Evolutionary conservation across 2,113 vertebrate genomes (phyloP).

Genomic region (Thunnus thynnus): DNA sequence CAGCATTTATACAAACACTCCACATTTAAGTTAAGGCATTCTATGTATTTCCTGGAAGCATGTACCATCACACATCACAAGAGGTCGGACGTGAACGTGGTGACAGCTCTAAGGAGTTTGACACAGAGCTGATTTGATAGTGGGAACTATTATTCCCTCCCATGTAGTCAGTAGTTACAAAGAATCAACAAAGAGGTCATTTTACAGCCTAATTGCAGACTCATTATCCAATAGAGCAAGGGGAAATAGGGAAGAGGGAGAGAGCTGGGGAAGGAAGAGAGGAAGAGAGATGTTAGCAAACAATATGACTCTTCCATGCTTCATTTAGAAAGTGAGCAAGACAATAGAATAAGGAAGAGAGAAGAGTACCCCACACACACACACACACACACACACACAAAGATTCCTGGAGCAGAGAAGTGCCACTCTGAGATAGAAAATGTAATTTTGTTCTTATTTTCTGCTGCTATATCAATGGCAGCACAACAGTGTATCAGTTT

Average conservation of each 20-base stretch:
- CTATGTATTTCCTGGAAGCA: not conserved
- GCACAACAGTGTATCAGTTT: not conserved
- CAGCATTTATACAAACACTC: too few species aligned
- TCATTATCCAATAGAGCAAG: not conserved
- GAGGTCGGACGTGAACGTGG: not conserved
- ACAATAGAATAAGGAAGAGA: not conserved
- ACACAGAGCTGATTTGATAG: slow-evolving; percentile 4
- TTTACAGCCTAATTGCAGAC: slow-evolving; percentile 25
- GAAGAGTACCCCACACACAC: not conserved
- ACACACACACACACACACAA: not conserved
- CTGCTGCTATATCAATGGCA: slow-evolving; percentile 3
- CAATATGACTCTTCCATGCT: not conserved
- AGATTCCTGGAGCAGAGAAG: slow-evolving; percentile 1
- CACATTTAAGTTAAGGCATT: not conserved
- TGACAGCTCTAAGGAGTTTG: slow-evolving; percentile 2
- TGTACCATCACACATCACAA: not conserved
- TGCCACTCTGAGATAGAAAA: slow-evolving; percentile 32
- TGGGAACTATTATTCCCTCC: not conserved
- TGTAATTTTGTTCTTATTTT: slow-evolving; percentile 26
- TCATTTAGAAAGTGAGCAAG: not conserved
- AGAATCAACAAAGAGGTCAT: slow-evolving; percentile 10
- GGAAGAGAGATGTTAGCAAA: not conserved
- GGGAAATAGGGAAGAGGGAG: not conserved
- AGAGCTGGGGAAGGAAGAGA: not conserved
- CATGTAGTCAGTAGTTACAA: slow-evolving; percentile 9